Evolutionary conservation across 2,113 vertebrate species (phyloP), one percentile per base, ranked within the genome.

Genomic region (Vulpes lagopus): DNA sequence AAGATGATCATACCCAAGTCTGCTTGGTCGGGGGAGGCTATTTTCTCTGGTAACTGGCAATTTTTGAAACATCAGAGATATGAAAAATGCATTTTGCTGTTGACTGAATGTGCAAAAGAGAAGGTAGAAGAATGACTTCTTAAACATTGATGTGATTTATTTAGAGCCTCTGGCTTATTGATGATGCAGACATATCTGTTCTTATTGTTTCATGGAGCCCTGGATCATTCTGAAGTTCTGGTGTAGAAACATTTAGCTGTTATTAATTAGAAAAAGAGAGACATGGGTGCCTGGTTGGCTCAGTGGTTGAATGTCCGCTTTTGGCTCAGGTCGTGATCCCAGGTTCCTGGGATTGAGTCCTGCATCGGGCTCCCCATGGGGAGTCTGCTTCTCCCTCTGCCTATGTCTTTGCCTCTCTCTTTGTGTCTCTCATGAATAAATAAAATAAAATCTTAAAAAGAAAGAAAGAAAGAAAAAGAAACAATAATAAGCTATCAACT

Each of bases 201-300:
- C 30, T 12, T 19, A 38, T 78, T 53, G 27, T 25, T 93, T 87
- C 53, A 35, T 84, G 67, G 55, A 82, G 91, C 6, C 19, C 53
- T 91, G 43, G 53, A 49, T 91, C n/a, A 71, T 83, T 89, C 71
- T 71, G 64, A 95, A 93, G 32, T 92, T 95, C 78, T 73, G 17
- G 27, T 73, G 64, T 55, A 79, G 49, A 57, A 80, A 57, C 23
- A 12, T 73, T 90, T 89, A 78, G 20, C 35, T 78, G 79, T 64
- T 76, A 51, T 88, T 79, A 30, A 85, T 32, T 8, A 51, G 62
- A 51, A 62, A 35, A 51, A 27, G 2, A 79, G 38, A 82, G 60
- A 65, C 12, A 59, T 4, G 43, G 43, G 43, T 1, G 43, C 43
- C 43, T 43, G 43, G 43, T 43, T 43, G 43, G 43, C 43, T 43